Base-by-base conservation (phyloP, 2,797 vertebrate genomes). In the Labeo calbasu region DNA sequence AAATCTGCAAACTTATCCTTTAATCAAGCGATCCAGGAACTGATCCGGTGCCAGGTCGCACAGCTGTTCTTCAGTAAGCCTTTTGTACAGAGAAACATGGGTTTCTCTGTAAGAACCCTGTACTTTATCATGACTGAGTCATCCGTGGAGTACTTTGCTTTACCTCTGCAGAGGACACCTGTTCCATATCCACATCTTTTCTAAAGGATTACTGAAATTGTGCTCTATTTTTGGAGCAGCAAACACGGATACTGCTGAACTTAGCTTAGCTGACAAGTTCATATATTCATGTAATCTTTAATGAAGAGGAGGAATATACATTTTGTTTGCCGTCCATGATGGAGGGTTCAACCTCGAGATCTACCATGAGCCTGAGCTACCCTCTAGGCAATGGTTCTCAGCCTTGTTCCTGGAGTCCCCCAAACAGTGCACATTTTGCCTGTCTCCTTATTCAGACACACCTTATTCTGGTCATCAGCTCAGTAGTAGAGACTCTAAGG, bases 191-290 rank as follows among this genome's bases (percentile, higher is more conserved):
- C 66, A 63, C 13, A 40, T 50, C 2, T 15, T 48, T 87, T 88
- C 76, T 84, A 77, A 85, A 82, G 88, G 89, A 91, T 86, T 83
- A 86, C 87, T 28, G 32, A 59, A 73, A 63, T 50, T 23, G 8
- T 32, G 28, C 28, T n/a, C n/a, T n/a, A n/a, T n/a, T n/a, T n/a
- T n/a, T n/a, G n/a, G n/a, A n/a, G n/a, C n/a, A n/a, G n/a, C 28
- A 66, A 66, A 19, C 28, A 43, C 21, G 36, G 19, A 68, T 17
- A 68, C 17, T 32, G 48, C 21, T 53, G 71, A 73, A 32, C 71
- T 51, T 73, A 14, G 23, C 9, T 21, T 32, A 6, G 15, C 32
- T 32, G n/a, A 25, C n/a, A 25, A 46, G 12, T 43, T n/a, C 13
- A 70, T 6, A 70, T 1, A 12, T 53, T 73, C 23, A 51, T 12